Percentiles rank a stretch among this genome's conserved stretches.
Evolutionary conservation across 2,888 invertebrate genomes (phyloP).

Genomic region (Microctonus brassicae): DNA sequence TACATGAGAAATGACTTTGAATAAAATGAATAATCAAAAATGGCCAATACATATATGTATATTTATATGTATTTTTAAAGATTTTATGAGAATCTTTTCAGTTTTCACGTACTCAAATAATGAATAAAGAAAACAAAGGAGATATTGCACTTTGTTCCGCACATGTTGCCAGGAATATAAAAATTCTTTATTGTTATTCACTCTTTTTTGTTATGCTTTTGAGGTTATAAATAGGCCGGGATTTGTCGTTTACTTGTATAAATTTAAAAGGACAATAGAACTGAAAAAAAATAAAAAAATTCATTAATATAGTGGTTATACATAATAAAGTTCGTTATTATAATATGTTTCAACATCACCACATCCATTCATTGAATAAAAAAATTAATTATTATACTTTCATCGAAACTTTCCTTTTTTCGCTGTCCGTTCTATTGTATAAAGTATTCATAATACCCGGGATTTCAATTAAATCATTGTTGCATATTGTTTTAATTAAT

Average conservation of each 20-base stretch:
- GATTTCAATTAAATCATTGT: too few species aligned
- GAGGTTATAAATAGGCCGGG: too few species aligned
- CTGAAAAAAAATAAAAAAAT: background rate
- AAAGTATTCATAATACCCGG: too few species aligned
- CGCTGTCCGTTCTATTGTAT: background rate
- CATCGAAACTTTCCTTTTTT: background rate
- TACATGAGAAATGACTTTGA: background rate
- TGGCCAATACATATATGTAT: background rate
- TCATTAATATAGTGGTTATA: background rate
- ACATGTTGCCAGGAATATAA: too few species aligned
- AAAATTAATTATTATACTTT: background rate
- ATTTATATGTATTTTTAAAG: background rate
- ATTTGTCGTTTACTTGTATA: too few species aligned
- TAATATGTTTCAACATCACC: background rate
- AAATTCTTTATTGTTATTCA: too few species aligned
- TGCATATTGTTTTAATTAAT: background rate
- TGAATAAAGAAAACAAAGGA: too few species aligned
- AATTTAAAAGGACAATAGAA: background rate
- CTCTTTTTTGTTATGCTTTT: too few species aligned
- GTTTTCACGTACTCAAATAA: too few species aligned
- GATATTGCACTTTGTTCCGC: too few species aligned
- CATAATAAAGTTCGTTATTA: background rate
- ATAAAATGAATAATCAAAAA: background rate
- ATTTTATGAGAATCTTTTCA: background rate
- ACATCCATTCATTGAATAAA: background rate